These are phyloP conservation scores for Euclidia mi DNA, from an alignment of 2,888 invertebrate genomes.

Conservation along the genomic window DNA sequence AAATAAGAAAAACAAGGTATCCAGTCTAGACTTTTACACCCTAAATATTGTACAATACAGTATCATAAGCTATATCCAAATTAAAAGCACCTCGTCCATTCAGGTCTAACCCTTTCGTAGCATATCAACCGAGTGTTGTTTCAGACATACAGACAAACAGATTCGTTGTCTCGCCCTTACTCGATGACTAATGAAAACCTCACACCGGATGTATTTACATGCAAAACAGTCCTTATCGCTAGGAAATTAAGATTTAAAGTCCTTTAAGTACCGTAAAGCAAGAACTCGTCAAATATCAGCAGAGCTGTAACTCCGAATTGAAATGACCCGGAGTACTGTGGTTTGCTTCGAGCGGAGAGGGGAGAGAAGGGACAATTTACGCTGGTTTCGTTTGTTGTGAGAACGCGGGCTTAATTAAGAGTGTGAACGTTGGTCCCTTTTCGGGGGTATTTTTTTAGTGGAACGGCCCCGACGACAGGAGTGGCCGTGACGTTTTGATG, in stretches of 20 bases:
- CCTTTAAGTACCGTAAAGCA: constrained; percentile 11
- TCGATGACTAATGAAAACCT: constrained; percentile 81
- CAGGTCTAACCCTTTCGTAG: constrained; percentile 72
- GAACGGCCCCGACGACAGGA: constrained; percentile 62
- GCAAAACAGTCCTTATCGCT: constrained; percentile 42
- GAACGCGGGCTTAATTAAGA: constrained; percentile 82
- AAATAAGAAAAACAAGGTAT: too few relatives aligned
- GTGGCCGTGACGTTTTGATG: constrained; percentile 65
- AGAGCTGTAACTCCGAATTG: constrained; percentile 66
- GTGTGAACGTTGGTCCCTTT: constrained; percentile 83
- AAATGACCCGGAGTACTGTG: constrained; percentile 43
- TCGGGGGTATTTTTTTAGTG: constrained; percentile 71
- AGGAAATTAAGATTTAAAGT: constrained; percentile 52
- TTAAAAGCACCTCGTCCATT: constrained; percentile 65
- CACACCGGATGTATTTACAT: constrained; percentile 20
- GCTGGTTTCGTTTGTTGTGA: constrained; percentile 76
- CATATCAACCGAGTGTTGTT: constrained; percentile 83
- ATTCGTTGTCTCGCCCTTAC: constrained; percentile 74
- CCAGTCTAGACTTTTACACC: constrained; percentile 32
- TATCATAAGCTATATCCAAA: constrained; percentile 57
- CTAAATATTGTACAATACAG: constrained; percentile 17
- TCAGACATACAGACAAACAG: constrained; percentile 82
- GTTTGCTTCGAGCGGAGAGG: constrained; percentile 35
- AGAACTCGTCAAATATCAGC: constrained; percentile 59
- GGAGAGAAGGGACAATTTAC: constrained; percentile 60